These are phyloP conservation scores for Siniperca obscura DNA, from an alignment of 2,797 vertebrate species.

Conservation along the genomic window DNA sequence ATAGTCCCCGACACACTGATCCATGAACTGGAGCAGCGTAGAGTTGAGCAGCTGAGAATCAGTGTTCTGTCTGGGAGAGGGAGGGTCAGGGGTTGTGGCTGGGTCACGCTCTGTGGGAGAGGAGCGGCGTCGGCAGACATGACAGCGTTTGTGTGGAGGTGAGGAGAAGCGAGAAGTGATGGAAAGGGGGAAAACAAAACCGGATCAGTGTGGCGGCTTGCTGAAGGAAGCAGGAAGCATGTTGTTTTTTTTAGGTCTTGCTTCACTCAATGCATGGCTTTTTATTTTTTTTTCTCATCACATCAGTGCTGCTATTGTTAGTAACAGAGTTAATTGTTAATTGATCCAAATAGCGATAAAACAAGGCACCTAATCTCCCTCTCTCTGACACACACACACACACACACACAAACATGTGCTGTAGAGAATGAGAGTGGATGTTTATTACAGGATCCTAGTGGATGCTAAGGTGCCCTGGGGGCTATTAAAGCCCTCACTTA, in stretches of 20 bases:
- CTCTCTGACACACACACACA: slow-evolving; percentile 8
- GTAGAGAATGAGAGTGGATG: slow-evolving; percentile 75
- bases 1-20: slow-evolving; percentile 32
- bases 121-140: slow-evolving; percentile 62
- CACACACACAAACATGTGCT: slow-evolving; percentile 22
- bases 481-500: slow-evolving; percentile 78
- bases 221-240: slow-evolving; percentile 45
- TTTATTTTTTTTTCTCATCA: slow-evolving; percentile 5
- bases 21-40: slow-evolving; percentile 40
- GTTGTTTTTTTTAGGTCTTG: slow-evolving; percentile 59
- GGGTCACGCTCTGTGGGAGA: slow-evolving; percentile 80
- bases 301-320: slow-evolving; percentile 67
- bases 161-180: slow-evolving; percentile 36
- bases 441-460: slow-evolving; percentile 82
- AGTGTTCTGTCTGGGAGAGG: slow-evolving; percentile 68
- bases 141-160: slow-evolving; percentile 50
- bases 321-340: slow-evolving; percentile 77
- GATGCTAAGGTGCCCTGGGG: slow-evolving; percentile 76
- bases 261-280: slow-evolving; percentile 21
- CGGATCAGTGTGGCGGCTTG: slow-evolving; percentile 33
- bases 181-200: slow-evolving; percentile 28
- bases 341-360: slow-evolving; percentile 77
- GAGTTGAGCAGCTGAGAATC: slow-evolving; percentile 59
- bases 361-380: slow-evolving; percentile 64
- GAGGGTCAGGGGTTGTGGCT: slow-evolving; percentile 79